These are phyloP conservation scores for Aricia artaxerxes DNA, from an alignment of 2,888 invertebrate genomes.

Conservation along the genomic window DNA sequence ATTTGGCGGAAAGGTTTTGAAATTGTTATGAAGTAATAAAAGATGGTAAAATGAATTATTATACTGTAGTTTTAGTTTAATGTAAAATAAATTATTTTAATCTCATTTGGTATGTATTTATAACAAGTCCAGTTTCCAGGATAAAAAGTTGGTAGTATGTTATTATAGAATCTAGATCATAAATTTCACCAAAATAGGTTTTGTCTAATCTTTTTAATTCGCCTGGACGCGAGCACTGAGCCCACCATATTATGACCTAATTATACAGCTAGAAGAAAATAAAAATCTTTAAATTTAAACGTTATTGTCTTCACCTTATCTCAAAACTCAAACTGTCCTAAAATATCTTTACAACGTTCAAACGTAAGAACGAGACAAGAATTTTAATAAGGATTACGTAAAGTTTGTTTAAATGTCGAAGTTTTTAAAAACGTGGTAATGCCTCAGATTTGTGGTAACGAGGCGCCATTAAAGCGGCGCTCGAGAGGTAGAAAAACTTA, in stretches of 20 bases:
- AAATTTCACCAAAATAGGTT: too few relatives aligned
- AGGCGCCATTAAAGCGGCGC: constrained; percentile 68
- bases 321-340: constrained; percentile 2
- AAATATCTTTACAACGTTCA: constrained; percentile 14
- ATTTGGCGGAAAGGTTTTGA: not conserved
- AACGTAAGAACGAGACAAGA: constrained; percentile 57
- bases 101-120: too few relatives aligned
- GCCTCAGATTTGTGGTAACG: constrained; percentile 76
- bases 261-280: too few relatives aligned
- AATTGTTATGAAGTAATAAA: not conserved
- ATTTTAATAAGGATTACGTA: constrained; percentile 75
- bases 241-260: too few relatives aligned
- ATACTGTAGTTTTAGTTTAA: too few relatives aligned
- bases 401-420: constrained; percentile 78
- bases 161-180: too few relatives aligned
- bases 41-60: too few relatives aligned
- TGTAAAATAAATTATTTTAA: too few relatives aligned
- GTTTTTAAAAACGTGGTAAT: constrained; percentile 79
- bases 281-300: not conserved
- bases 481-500: constrained; percentile 59
- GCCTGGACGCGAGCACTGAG: too few relatives aligned
- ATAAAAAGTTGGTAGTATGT: too few relatives aligned
- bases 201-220: too few relatives aligned
- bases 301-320: not conserved
- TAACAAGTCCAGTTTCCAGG: too few relatives aligned